These are phyloP conservation scores for Alethe castanea DNA, from an alignment of 2,113 vertebrate species.

Conservation along the genomic window DNA sequence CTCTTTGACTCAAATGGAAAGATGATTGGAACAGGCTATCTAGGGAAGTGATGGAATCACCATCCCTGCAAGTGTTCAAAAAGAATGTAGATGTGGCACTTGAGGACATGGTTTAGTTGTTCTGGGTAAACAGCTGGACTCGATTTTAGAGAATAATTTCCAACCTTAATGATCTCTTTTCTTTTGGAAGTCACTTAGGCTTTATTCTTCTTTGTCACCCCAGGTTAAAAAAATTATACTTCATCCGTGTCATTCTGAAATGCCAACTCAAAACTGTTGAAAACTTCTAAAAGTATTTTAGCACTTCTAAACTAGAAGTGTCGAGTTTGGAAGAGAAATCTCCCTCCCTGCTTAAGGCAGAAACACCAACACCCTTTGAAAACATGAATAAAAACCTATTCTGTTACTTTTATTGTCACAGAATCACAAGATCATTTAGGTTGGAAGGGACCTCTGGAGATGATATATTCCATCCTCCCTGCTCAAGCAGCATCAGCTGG, in stretches of 20 bases:
- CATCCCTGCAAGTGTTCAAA: neutral
- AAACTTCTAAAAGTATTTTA: neutral
- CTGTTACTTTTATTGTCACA: neutral
- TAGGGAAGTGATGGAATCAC: neutral
- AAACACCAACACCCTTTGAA: neutral
- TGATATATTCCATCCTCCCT: rapidly evolving
- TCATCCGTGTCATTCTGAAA: neutral
- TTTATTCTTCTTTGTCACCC: neutral
- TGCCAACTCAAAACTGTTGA: neutral
- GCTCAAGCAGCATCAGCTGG: neutral
- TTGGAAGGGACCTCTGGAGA: neutral
- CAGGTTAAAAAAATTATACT: neutral
- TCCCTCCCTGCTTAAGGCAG: neutral
- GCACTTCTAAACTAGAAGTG: rapidly evolving
- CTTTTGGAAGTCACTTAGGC: neutral
- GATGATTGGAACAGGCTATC: neutral
- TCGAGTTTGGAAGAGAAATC: neutral
- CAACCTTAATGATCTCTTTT: neutral
- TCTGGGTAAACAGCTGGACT: neutral
- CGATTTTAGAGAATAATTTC: neutral
- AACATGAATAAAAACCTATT: neutral
- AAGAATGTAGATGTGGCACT: neutral
- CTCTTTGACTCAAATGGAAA: neutral
- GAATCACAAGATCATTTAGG: neutral
- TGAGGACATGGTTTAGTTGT: neutral